Conservation (phyloP, 2,113 vertebrate species). For the Pseudopipra pipra region DNA sequence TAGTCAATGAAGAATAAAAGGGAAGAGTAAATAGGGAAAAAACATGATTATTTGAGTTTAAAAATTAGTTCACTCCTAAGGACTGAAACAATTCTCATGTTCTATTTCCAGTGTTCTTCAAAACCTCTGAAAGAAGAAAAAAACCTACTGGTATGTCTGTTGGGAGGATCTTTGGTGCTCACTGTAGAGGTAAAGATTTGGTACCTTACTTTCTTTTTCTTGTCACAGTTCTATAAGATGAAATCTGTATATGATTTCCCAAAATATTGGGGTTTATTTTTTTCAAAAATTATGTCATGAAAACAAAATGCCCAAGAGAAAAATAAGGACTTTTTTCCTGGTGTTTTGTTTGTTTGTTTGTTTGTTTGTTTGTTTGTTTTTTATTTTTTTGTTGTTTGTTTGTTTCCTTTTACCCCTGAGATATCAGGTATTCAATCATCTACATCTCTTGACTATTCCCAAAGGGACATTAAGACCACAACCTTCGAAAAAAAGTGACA, state of each 20-base stretch:
- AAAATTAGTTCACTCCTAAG: background rate
- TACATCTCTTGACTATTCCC: background rate
- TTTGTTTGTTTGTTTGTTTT: too few species aligned
- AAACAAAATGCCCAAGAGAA: background rate
- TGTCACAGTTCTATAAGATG: background rate
- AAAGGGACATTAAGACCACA: background rate
- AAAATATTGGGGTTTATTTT: background rate
- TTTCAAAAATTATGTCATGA: background rate
- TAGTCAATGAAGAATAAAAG: background rate
- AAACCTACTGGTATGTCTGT: background rate
- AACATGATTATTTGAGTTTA: background rate
- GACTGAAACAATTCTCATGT: background rate
- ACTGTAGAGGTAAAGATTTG: background rate
- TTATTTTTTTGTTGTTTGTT: background rate
- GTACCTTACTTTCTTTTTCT: background rate
- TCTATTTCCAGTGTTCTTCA: background rate
- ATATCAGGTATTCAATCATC: background rate
- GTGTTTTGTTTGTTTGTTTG: too few species aligned
- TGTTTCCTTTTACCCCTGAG: fast-evolving
- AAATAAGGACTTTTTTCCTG: background rate
- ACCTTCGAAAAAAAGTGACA: background rate
- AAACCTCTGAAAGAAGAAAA: constrained; percentile 25
- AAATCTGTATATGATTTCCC: background rate
- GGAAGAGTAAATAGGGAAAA: background rate
- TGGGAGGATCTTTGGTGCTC: background rate